These are phyloP conservation scores for Drosophila koepferae DNA, from an alignment of 2,888 invertebrate species.

Conservation along the genomic window DNA sequence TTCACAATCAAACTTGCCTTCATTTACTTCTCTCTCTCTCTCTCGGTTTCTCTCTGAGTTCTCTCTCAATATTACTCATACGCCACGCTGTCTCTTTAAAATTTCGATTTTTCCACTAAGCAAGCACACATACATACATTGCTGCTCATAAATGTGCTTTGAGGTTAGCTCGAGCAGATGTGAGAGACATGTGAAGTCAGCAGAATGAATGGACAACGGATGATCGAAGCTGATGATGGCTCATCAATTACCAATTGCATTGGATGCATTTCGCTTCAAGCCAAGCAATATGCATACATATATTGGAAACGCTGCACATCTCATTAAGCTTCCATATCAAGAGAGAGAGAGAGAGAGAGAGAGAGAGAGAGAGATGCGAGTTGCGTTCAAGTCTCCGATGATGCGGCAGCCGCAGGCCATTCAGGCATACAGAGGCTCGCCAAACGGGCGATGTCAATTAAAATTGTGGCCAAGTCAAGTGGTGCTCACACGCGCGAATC, in stretches of 20 bases:
- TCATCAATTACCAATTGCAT: constrained; percentile 42
- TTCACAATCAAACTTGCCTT: neutral
- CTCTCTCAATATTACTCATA: constrained; percentile 3
- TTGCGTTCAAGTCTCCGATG: neutral
- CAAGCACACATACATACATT: neutral
- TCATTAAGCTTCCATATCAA: constrained; percentile 48
- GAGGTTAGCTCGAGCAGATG: neutral
- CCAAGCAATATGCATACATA: neutral
- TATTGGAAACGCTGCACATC: constrained; percentile 25
- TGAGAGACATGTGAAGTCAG: neutral
- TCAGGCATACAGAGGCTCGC: neutral
- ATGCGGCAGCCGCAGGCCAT: constrained; percentile 11
- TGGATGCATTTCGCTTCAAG: neutral
- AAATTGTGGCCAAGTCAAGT: constrained; percentile 73
- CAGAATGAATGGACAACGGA: neutral
- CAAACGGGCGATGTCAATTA: constrained; percentile 67
- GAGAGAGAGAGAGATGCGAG: neutral
- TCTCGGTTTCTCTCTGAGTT: too few species aligned
- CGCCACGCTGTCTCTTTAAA: neutral
- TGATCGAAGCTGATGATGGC: constrained; percentile 14
- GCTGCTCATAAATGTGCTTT: neutral
- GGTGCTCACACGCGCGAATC: constrained; percentile 49
- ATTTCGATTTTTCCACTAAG: neutral
- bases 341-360: too few species aligned
- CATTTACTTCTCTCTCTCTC: neutral